These are phyloP conservation scores for Bombus superbus DNA, from an alignment of 1,140 invertebrate genomes.

Conservation along the genomic window DNA sequence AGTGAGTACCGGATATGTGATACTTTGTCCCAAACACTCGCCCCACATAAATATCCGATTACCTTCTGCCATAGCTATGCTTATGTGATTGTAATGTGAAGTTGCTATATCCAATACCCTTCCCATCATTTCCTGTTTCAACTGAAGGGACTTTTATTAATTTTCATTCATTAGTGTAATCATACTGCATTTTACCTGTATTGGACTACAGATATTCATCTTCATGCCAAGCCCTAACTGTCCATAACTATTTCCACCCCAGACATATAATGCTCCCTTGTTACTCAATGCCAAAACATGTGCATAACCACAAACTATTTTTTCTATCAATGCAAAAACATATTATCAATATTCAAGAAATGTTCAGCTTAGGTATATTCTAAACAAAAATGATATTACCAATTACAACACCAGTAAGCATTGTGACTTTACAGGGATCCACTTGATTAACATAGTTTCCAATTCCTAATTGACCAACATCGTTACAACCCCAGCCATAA, in stretches of 20 bases:
- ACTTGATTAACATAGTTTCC: constrained; percentile 86
- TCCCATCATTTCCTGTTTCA: constrained; percentile 72
- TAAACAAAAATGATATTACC: constrained; percentile 68
- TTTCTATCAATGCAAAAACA: constrained; percentile 67
- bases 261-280: constrained; percentile 86
- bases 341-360: neutral
- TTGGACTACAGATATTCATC: constrained; percentile 80
- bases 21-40: constrained; percentile 85
- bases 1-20: constrained; percentile 84
- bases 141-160: constrained; percentile 40
- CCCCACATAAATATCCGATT: constrained; percentile 88
- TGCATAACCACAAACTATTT: constrained; percentile 87
- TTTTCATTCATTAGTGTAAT: neutral
- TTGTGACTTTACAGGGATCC: constrained; percentile 82
- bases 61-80: constrained; percentile 85
- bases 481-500: constrained; percentile 88
- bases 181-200: constrained; percentile 73
- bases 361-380: neutral
- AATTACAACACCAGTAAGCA: constrained; percentile 83
- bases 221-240: constrained; percentile 86
- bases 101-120: constrained; percentile 87
- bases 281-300: constrained; percentile 87
- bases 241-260: constrained; percentile 88
- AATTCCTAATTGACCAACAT: constrained; percentile 86
- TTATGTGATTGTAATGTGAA: constrained; percentile 86